Base-by-base conservation (phyloP, 23 tunicate species). In the Halocynthia roretzi region DNA sequence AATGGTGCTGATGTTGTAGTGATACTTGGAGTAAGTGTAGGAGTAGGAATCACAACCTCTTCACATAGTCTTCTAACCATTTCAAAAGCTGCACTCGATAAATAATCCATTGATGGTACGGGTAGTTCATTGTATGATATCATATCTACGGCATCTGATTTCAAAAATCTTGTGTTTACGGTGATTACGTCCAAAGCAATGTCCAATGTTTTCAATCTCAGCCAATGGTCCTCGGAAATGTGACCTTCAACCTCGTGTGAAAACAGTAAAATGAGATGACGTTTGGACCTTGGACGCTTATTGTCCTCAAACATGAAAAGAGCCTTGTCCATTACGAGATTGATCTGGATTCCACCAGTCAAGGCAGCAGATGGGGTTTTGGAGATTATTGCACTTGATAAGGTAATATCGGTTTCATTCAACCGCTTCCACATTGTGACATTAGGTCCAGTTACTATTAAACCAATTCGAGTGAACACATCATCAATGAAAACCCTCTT, bases 361-460 rank as follows among this genome's bases (percentile, higher is more conserved):
- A n/a, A 67, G 12, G 71, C 12, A 10, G 21, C 17, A 14, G 19
- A 15, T 67, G 21, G 21, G 2, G 19, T n/a, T 19, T 4, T 67
- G 12, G 44, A 11, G 11, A 67, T 19, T 19, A 67, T 0, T 11
- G 12, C 22, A 67, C 71, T 67, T 12, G 71, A 48, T 67, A 44
- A 12, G 4, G 17, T 15, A 21, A 31, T 31, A 31, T 67, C 12
- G 11, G 22, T 19, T 15, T n/a, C 22, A 15, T 14, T 19, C 18
- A 67, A 12, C 19, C 12, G 71, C 18, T 67, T 67, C 71, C 71
- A 67, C 23, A n/a, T 19, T 2, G 12, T 19, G 10, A 75, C 71
- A 40, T 53, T 19, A 7, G 61, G 15, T 8, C 77, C 85, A 18
- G 62, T 72, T 23, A 77, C 71, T 20, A 81, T 81, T 44, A 81